Conservation (phyloP, 2,113 vertebrate species). For the Dascyllus trimaculatus region DNA sequence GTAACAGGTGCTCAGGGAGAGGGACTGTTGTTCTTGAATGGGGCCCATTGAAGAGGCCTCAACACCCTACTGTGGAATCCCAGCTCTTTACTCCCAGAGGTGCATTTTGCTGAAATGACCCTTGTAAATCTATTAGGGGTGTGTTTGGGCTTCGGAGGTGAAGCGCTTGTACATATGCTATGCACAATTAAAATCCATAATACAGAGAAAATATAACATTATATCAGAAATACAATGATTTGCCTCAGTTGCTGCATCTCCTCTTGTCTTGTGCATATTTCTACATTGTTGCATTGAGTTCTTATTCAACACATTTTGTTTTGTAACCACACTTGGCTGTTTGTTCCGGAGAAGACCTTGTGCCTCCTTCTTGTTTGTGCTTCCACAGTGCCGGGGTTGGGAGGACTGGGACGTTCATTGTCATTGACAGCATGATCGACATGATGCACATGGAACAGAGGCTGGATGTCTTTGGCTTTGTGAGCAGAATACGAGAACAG, state of each 20-base stretch:
- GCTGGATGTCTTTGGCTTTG: slow-evolving; percentile 94
- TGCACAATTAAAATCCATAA: slow-evolving; percentile 19
- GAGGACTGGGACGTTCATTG: slow-evolving; percentile 96
- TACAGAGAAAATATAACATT: neutral
- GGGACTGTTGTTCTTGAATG: slow-evolving; percentile 66
- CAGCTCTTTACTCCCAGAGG: slow-evolving; percentile 63
- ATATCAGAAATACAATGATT: neutral
- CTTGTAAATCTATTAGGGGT: slow-evolving; percentile 76
- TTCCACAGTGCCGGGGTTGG: slow-evolving; percentile 92
- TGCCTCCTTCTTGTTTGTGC: slow-evolving; percentile 42
- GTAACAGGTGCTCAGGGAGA: slow-evolving; percentile 76
- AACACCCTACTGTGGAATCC: slow-evolving; percentile 64
- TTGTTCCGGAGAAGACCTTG: slow-evolving; percentile 47
- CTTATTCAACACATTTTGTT: slow-evolving; percentile 8
- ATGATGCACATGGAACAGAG: slow-evolving; percentile 94
- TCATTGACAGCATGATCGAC: slow-evolving; percentile 97
- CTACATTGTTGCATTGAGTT: neutral
- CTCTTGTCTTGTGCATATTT: neutral
- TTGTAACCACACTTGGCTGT: slow-evolving; percentile 10
- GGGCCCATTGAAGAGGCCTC: slow-evolving; percentile 56
- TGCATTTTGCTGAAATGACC: slow-evolving; percentile 70
- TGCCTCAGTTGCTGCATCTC: neutral
- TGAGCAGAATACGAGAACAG: slow-evolving; percentile 94
- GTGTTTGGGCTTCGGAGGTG: slow-evolving; percentile 56
- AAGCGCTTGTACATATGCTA: slow-evolving; percentile 68